Percentiles rank a stretch among this genome's conserved stretches.
Conservation (phyloP, 2,113 vertebrate genomes). For the Oreotrochilus melanogaster region DNA sequence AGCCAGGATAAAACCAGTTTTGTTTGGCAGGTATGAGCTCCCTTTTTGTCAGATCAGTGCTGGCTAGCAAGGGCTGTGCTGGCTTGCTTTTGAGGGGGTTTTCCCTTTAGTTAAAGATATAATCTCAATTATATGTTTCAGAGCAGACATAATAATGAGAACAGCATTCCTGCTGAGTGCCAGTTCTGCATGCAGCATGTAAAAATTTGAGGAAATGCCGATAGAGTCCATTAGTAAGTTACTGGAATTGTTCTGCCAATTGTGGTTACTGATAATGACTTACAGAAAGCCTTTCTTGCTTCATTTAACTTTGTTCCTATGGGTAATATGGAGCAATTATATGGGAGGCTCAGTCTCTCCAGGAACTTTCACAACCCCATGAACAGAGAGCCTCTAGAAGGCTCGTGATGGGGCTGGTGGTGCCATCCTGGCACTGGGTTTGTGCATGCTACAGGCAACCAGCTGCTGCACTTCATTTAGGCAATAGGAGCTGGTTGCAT, state of each 20-base stretch:
- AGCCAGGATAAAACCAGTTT: no score
- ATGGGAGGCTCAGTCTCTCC: neutral
- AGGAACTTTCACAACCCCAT: neutral
- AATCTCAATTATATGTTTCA: neutral
- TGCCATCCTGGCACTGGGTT: neutral
- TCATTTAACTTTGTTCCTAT: constrained; percentile 41
- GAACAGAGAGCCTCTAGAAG: neutral
- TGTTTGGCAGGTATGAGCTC: neutral
- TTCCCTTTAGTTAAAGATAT: neutral
- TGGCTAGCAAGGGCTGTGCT: neutral
- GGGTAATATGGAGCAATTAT: constrained; percentile 65
- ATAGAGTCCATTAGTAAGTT: constrained; percentile 77
- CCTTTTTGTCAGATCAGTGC: neutral
- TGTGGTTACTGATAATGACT: constrained; percentile 76
- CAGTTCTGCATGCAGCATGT: neutral
- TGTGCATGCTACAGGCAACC: neutral
- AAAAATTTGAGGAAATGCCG: constrained; percentile 17
- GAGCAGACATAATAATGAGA: neutral
- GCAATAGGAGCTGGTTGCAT: neutral
- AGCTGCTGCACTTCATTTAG: neutral
- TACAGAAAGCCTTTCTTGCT: constrained; percentile 65
- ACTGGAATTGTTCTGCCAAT: constrained; percentile 76
- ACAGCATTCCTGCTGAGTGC: neutral
- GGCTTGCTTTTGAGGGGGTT: neutral
- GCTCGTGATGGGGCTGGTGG: neutral